phyloP scores from a whole-genome alignment of 2,888 invertebrate species.

The Seira musarum region DNA sequence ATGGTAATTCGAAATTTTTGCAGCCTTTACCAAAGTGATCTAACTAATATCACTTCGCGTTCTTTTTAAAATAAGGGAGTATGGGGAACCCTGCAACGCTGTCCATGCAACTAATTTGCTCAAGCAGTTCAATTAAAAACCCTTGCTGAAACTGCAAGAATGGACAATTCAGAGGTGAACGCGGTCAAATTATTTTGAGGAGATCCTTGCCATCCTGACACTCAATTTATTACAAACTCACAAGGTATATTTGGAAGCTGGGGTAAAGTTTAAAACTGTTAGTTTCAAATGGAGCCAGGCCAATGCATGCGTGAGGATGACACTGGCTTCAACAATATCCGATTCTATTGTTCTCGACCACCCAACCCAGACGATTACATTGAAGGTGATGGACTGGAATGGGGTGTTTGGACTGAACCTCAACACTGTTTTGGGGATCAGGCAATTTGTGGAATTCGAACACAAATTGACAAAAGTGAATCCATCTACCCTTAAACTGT shows the following conservation, averaged over 20 bases:
- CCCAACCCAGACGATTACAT: constrained; percentile 21
- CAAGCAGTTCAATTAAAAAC: constrained; percentile 46
- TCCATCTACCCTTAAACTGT: no score
- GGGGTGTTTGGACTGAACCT: constrained; percentile 41
- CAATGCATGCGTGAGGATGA: constrained; percentile 34
- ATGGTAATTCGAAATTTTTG: no score
- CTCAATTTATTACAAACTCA: constrained; percentile 13
- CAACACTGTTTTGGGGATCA: constrained; percentile 42
- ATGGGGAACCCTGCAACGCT: constrained; percentile 36
- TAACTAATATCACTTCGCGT: constrained; percentile 37
- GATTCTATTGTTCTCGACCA: constrained; percentile 25
- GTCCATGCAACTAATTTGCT: constrained; percentile 26
- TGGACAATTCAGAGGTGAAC: constrained; percentile 8
- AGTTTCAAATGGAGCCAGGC: no score
- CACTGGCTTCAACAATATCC: constrained; percentile 41
- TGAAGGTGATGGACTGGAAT: constrained; percentile 55
- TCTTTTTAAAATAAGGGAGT: constrained; percentile 38
- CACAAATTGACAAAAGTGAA: no score
- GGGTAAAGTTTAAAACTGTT: constrained; percentile 34
- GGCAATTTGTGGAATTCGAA: constrained; percentile 57
- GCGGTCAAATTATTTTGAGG: constrained; percentile 37
- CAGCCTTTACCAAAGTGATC: no score
- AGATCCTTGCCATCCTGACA: constrained; percentile 16
- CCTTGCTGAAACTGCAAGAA: constrained; percentile 25
- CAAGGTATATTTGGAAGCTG: constrained; percentile 33